phyloP scores from a whole-genome alignment of 2,797 vertebrate genomes.

The Orestias chungarensis region DNA sequence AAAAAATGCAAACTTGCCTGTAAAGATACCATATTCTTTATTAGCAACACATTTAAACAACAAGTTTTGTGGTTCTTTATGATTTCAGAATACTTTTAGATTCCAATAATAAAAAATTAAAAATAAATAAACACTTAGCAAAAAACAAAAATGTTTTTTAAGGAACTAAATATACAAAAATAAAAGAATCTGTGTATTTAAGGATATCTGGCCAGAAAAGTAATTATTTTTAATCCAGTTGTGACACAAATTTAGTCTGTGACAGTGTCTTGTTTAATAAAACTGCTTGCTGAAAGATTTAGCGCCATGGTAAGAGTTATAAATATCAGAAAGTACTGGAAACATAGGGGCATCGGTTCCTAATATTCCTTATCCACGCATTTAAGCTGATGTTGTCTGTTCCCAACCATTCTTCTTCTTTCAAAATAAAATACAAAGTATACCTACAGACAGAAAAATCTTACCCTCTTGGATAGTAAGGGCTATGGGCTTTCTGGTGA shows the following conservation, averaged over 20 bases:
- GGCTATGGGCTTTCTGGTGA: conserved; percentile 87
- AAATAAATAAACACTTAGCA: neutral
- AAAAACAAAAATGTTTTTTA: neutral
- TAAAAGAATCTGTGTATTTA: neutral
- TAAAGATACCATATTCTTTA: neutral
- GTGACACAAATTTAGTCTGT: neutral
- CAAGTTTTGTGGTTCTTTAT: neutral
- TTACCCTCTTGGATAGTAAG: conserved; percentile 89
- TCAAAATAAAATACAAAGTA: neutral
- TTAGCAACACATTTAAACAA: conserved; percentile 1
- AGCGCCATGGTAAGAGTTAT: neutral
- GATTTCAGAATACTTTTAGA: neutral
- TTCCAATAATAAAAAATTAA: neutral
- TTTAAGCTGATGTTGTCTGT: neutral
- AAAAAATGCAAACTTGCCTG: conserved; percentile 88
- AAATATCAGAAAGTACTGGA: too few species aligned
- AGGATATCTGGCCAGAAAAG: neutral
- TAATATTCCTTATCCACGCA: neutral
- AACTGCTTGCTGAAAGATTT: neutral
- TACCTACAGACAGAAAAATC: neutral
- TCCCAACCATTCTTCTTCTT: neutral
- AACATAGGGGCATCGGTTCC: neutral
- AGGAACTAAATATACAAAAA: neutral
- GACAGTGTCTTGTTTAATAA: neutral
- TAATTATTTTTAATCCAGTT: neutral